A percentile compares a stretch with the other conserved stretches of the same genome.
Conservation (phyloP, 2,797 vertebrate genomes). For the Sebastes nivosus region DNA sequence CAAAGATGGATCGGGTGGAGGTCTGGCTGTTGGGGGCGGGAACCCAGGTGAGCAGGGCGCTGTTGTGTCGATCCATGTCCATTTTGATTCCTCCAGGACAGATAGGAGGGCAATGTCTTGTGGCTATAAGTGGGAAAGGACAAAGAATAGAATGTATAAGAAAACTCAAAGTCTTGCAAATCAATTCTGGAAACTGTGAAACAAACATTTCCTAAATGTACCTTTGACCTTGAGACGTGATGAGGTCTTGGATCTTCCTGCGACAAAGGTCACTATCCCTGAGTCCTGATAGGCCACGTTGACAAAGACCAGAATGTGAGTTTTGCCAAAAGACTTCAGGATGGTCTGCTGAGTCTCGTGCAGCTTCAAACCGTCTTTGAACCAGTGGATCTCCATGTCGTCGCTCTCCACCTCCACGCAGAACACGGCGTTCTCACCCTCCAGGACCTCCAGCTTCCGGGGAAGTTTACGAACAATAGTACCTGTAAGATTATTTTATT, state of each 20-base stretch:
- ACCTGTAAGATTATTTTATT: conserved; percentile 71
- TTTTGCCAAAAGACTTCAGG: conserved; percentile 92
- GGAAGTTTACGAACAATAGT: conserved; percentile 90
- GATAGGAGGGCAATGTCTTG: conserved; percentile 86
- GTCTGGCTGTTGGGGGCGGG: conserved; percentile 81
- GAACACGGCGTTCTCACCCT: conserved; percentile 94
- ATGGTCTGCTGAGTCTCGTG: conserved; percentile 84
- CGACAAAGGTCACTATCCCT: conserved; percentile 89
- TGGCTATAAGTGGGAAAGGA: conserved; percentile 72
- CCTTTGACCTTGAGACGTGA: conserved; percentile 94
- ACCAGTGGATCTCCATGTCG: conserved; percentile 88
- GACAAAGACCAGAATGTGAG: conserved; percentile 93
- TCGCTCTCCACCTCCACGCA: conserved; percentile 90
- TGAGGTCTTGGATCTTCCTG: conserved; percentile 88
- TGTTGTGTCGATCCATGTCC: conserved; percentile 85
- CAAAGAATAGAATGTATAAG: neutral
- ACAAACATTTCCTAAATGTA: conserved; percentile 45
- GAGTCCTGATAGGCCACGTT: conserved; percentile 90
- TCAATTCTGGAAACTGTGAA: neutral
- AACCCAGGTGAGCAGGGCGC: conserved; percentile 87
- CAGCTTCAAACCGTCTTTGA: conserved; percentile 87
- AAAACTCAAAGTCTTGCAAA: too few relatives aligned
- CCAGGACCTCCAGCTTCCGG: conserved; percentile 91
- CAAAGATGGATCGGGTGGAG: conserved; percentile 84
- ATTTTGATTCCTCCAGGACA: conserved; percentile 85